phyloP scores from a whole-genome alignment of 2,888 invertebrate species.

The Drosophila mettleri region DNA sequence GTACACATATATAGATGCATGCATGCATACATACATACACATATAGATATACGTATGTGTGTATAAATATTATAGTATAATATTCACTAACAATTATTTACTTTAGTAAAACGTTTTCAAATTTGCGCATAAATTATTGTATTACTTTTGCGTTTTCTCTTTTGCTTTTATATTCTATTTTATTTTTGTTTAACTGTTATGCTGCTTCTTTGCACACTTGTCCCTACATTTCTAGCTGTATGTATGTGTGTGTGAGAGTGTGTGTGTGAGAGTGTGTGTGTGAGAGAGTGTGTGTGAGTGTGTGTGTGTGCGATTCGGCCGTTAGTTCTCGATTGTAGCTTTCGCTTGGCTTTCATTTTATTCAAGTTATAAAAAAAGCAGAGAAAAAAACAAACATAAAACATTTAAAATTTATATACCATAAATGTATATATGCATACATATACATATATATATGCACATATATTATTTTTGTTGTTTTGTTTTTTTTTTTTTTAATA shows the following conservation, averaged over 20 bases:
- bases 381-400: conserved; percentile 61
- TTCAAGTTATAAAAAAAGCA: conserved; percentile 44
- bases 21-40: neutral
- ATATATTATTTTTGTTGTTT: conserved; percentile 36
- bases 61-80: conserved; percentile 66
- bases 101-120: conserved; percentile 77
- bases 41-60: conserved; percentile 23
- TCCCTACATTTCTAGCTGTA: conserved; percentile 44
- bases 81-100: conserved; percentile 80
- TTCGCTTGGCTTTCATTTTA: conserved; percentile 44
- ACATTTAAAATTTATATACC: conserved; percentile 50
- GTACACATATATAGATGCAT: conserved; percentile 55
- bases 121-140: conserved; percentile 79
- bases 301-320: conserved; percentile 32
- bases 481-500: conserved; percentile 67
- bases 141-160: conserved; percentile 48
- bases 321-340: conserved; percentile 42
- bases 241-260: conserved; percentile 18
- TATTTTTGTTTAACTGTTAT: too few relatives aligned
- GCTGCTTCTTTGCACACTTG: conserved; percentile 49
- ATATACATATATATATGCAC: conserved; percentile 25
- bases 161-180: conserved; percentile 10
- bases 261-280: neutral
- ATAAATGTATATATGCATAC: conserved; percentile 36
- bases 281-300: neutral